Evolutionary conservation across 1,140 invertebrate genomes (phyloP).

Genomic region (Aphis gossypii): DNA sequence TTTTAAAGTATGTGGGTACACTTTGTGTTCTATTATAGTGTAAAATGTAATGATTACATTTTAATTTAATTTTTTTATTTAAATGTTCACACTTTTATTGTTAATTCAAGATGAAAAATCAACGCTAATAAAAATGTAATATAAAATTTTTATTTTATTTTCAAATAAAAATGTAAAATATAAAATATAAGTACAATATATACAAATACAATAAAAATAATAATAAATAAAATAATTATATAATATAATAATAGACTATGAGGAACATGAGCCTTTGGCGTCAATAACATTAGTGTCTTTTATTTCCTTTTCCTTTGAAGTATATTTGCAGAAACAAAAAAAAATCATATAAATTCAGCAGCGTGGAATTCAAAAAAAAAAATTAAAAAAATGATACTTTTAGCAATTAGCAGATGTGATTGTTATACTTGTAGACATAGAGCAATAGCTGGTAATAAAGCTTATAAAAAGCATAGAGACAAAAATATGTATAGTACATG

Average conservation of each 20-base stretch:
- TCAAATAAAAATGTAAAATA: conserved; percentile 24
- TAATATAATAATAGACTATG: conserved; percentile 49
- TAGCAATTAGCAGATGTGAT: not conserved
- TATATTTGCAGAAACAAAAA: not conserved
- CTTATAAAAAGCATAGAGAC: not conserved
- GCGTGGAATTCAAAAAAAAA: not conserved
- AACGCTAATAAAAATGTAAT: not conserved
- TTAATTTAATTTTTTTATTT: not conserved
- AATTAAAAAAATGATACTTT: not conserved
- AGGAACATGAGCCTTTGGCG: conserved; percentile 53
- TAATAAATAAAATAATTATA: conserved; percentile 40
- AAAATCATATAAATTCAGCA: not conserved
- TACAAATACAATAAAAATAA: conserved; percentile 36
- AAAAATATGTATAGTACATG: not conserved
- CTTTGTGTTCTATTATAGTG: no score
- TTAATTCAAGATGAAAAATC: not conserved
- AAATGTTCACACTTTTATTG: not conserved
- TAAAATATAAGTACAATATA: conserved; percentile 26
- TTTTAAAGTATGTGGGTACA: no score
- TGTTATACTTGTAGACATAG: not conserved
- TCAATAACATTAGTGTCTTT: conserved; percentile 51
- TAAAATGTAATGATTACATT: no score
- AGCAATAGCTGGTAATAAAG: not conserved
- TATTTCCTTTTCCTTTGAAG: not conserved
- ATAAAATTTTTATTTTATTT: conserved; percentile 36